Conservation (phyloP, 2,888 invertebrate species). For the Hydraecia micacea region DNA sequence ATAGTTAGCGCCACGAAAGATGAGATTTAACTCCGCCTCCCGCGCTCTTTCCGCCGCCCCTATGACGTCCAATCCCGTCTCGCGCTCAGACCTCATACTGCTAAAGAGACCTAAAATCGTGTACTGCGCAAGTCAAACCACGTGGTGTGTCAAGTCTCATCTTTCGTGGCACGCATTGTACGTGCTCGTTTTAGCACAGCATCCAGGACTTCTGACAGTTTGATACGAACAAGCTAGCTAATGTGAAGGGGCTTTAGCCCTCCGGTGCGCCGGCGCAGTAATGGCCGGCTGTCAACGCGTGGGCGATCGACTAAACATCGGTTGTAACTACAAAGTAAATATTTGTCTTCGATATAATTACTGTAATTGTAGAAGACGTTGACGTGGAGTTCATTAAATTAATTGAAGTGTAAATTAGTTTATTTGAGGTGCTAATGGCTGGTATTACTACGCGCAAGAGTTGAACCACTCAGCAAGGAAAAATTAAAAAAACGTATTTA, state of each 20-base stretch:
- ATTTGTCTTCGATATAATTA: slow-evolving; percentile 88
- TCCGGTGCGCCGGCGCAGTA: slow-evolving; percentile 77
- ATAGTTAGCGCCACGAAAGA: too few species aligned
- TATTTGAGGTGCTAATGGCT: slow-evolving; percentile 58
- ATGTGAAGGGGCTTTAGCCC: slow-evolving; percentile 76
- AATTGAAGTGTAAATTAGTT: slow-evolving; percentile 61
- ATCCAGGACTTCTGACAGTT: slow-evolving; percentile 50
- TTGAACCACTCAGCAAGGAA: neutral
- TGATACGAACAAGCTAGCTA: slow-evolving; percentile 59
- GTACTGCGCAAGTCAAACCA: too few species aligned
- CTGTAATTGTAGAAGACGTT: slow-evolving; percentile 75
- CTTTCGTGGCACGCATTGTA: neutral
- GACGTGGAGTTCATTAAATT: slow-evolving; percentile 59
- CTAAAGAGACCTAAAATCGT: too few species aligned
- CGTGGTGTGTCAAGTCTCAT: too few species aligned
- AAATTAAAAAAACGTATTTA: neutral
- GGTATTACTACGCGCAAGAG: slow-evolving; percentile 22
- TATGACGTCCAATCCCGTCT: too few species aligned
- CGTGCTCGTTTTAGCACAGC: slow-evolving; percentile 12
- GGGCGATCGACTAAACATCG: slow-evolving; percentile 84
- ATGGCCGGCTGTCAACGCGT: slow-evolving; percentile 85
- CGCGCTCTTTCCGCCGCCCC: too few species aligned
- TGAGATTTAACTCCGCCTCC: too few species aligned
- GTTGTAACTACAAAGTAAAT: slow-evolving; percentile 85
- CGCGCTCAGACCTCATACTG: too few species aligned